Evolutionary conservation across 1,140 invertebrate genomes (phyloP), one percentile per base, ranked within the genome.

Genomic region (Hydropsyche tenuis): DNA sequence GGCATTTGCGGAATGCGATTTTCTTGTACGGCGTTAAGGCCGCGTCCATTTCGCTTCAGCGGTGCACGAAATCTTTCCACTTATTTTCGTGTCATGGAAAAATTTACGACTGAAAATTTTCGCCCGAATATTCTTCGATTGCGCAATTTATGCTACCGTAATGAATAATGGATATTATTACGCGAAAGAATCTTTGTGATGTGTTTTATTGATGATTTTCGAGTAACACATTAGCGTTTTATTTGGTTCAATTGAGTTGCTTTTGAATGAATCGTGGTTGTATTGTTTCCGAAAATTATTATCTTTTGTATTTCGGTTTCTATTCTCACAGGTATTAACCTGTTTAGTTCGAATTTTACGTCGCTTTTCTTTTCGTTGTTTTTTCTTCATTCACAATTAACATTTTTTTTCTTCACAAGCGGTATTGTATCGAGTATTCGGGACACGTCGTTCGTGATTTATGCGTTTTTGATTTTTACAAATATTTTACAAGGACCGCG

Each of bases 1-100:
- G 45, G 45, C 43, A 70, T 56, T 70, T 18, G 14, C 56, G 46
- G 68, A 70, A 70, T 70, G 68, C 48, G 20, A 30, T 51, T 68
- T 20, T 60, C 56, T 27, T 60, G 7, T 20, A 60, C 20, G 18
- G 2, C 56, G 25, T 27, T 12, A 60, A 25, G 56, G n/a, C n/a
- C n/a, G n/a, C n/a, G n/a, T n/a, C 56, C 56, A 14, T 20, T 27
- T 60, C 56, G 20, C 11, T 53, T 5, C 48, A 18, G 16, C 48
- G 48, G 20, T 20, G 48, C 48, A 53, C 48, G 16, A 53, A 53
- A 20, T 53, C 48, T 53, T 16, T 1, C 16, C 16, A 18, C 16
- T 18, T 53, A 53, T 53, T 20, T 20, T 18, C 16, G 12, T 18
- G 46, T 53, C 48, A 20, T 53, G 48, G 20, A 20, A 53, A 7